Base-by-base conservation (phyloP, 2,113 vertebrate genomes). In the Silurus meridionalis region DNA sequence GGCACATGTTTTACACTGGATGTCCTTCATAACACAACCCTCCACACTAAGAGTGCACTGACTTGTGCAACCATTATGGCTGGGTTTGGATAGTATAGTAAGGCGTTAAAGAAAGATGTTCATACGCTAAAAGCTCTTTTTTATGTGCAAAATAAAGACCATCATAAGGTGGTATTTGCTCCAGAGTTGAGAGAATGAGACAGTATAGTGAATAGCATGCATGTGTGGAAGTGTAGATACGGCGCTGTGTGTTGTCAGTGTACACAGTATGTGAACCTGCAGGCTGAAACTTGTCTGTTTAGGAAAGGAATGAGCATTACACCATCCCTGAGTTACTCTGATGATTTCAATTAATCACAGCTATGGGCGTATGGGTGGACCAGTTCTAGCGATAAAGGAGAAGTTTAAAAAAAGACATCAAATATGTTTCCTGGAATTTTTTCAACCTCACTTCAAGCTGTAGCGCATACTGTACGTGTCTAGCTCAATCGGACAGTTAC, bases 251-350 rank as follows among this genome's bases (percentile, higher is more conserved):
- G 17, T 1, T 19, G 81, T 14, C 48, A 37, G 50, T 52, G 81
- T 82, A 80, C 55, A 79, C 28, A 11, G 48, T 21, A 61, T 60
- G 86, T 48, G 19, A 80, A 17, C 48, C 53, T 48, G 37, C 88
- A 86, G 66, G 88, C 69, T 77, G 57, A 28, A 52, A 74, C 88
- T 52, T 81, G 88, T 28, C 77, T 83, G 52, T 75, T 61, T 87
- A 79, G 60, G 78, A 57, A 50, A 69, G 84, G 88, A 86, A 89
- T 87, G 86, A 86, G 81, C 67, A 77, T 89, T 85, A 87, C 88
- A 74, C 57, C 66, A 89, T 57, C 75, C 3, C 86, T 82, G 28
- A 82, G n/a, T 69, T 50, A 82, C 52, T 86, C 52, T 60, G 83
- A 87, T 66, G 63, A 85, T 83, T 82, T 61, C 58, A 61, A 87